Evolutionary conservation across 2,888 invertebrate genomes (phyloP), one percentile per base, ranked within the genome.

Genomic region (Norana najaformis): DNA sequence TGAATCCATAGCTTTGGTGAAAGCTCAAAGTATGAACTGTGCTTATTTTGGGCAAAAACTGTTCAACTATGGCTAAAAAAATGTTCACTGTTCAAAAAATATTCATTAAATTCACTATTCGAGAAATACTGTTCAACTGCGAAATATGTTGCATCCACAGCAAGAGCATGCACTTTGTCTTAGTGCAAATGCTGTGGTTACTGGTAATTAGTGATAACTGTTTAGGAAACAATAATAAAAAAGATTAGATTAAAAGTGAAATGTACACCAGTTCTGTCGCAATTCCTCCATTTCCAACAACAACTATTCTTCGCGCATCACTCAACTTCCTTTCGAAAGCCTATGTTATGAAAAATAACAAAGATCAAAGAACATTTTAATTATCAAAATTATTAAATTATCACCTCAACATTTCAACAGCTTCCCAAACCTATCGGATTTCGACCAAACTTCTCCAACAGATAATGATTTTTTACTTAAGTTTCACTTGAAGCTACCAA

Each of bases 241-340:
- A 30, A 69, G 30, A n/a, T n/a, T 16, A 53, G 53, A 53, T 53
- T 5, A 53, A 6, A 37, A 91, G 30, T 37, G 83, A 34, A 34
- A 93, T 94, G 93, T 93, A 97, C 90, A 98, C 97, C 92, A 99
- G 96, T 96, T 99, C 99, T 83, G 98, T 98, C 85, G 99, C 99
- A 93, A 99, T 99, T 30, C 99, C 99, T 53, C 99, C 99, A 96
- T 99, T 99, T 18, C 99, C 99, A 89, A 99, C 96, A 88, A 99
- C 96, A 0, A 97, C 95, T 93, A 99, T 96, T 95, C 96, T 96
- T 88, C 96, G 96, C 0, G 98, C 96, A 90, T 95, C 95, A 90
- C 95, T 95, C 20, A 99, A 95, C 94, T 96, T 96, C 41, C 96
- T 94, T 93, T 92, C 91, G 83, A 92, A 92, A 16, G 90, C 90